phyloP scores from a whole-genome alignment of 2,888 invertebrate species.

The Oscheius sp. region DNA sequence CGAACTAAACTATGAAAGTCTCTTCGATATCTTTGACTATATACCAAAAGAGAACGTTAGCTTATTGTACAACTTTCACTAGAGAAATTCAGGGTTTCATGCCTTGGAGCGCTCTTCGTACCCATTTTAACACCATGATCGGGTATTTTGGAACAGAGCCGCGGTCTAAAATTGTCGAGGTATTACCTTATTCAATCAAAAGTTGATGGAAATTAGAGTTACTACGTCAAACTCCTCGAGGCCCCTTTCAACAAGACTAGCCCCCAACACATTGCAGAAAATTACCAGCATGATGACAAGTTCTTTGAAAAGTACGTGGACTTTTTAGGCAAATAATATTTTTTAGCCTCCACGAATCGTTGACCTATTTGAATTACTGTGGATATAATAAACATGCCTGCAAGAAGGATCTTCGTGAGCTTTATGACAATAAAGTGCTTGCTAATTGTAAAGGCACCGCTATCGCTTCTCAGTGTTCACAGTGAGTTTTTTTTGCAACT shows the following conservation, averaged over 20 bases:
- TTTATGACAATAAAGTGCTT: conserved; percentile 46
- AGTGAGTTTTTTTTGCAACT: conserved; percentile 36
- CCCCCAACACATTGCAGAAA: conserved; percentile 43
- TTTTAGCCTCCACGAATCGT: conserved; percentile 40
- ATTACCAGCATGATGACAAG: conserved; percentile 51
- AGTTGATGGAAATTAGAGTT: conserved; percentile 48
- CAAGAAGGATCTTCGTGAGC: conserved; percentile 30
- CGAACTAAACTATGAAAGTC: conserved; percentile 45
- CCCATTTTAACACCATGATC: background rate
- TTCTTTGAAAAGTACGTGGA: conserved; percentile 61
- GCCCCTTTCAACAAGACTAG: conserved; percentile 34
- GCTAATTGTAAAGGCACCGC: conserved; percentile 46
- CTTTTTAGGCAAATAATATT: background rate
- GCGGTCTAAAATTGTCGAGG: conserved; percentile 21
- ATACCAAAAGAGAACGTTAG: conserved; percentile 46
- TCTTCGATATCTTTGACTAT: conserved; percentile 45
- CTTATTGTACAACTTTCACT: background rate
- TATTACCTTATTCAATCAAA: conserved; percentile 30
- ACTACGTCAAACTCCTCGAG: conserved; percentile 39
- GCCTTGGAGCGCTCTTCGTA: conserved; percentile 25
- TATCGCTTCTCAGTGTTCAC: conserved; percentile 51
- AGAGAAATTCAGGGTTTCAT: conserved; percentile 11
- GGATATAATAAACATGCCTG: conserved; percentile 51
- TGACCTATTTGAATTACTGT: conserved; percentile 41
- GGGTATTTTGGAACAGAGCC: conserved; percentile 38